phyloP scores from a whole-genome alignment of 1,140 invertebrate genomes.

The Frieseomelitta varia region DNA sequence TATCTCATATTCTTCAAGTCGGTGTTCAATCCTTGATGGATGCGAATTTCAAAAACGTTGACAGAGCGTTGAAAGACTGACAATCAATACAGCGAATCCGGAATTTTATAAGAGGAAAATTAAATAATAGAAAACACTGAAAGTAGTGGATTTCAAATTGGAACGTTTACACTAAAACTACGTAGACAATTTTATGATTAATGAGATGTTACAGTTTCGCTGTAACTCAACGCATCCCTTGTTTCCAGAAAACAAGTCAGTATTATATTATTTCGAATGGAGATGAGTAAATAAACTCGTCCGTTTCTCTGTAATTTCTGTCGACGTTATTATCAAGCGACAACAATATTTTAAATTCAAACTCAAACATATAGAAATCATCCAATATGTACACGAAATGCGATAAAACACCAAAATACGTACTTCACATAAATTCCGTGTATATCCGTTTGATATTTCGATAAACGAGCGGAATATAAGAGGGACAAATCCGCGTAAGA shows the following conservation, averaged over 20 bases:
- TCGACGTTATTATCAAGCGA: too few species aligned
- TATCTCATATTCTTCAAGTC: not conserved
- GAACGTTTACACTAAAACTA: not conserved
- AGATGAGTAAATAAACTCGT: too few species aligned
- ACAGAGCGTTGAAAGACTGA: too few species aligned
- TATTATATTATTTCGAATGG: too few species aligned
- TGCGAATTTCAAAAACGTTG: too few species aligned
- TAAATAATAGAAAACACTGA: not conserved
- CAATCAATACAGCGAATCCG: too few species aligned
- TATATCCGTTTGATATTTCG: not conserved
- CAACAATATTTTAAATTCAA: too few species aligned
- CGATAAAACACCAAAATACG: not conserved
- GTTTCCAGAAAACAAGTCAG: too few species aligned
- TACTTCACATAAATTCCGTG: not conserved
- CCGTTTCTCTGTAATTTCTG: too few species aligned
- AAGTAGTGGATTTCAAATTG: not conserved
- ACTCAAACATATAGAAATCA: too few species aligned
- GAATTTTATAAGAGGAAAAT: not conserved
- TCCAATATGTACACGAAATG: not conserved
- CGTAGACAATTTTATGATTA: not conserved
- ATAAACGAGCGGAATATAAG: not conserved
- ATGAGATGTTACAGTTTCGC: not conserved
- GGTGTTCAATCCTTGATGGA: not conserved
- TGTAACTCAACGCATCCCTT: too few species aligned
- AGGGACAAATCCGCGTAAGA: not conserved